Evolutionary conservation across 2,888 invertebrate genomes (phyloP), one percentile per base, ranked within the genome.

Genomic region (Protonemura montana): DNA sequence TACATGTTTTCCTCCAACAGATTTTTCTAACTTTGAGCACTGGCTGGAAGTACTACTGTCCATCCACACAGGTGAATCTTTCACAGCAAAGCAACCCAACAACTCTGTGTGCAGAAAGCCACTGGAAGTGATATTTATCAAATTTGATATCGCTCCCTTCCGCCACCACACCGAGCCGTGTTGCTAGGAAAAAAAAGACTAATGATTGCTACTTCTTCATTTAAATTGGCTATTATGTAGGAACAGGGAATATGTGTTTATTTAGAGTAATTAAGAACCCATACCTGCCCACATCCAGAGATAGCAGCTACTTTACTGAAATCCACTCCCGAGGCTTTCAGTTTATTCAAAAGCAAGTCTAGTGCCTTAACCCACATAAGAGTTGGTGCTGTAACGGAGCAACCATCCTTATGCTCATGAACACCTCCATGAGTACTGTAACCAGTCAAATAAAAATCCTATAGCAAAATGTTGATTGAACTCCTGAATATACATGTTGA

Each of bases 111-210:
- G 96, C 10, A 98, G 91, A 91, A 97, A 96, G 89, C 95, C 94
- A 10, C 94, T 94, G 0, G 97, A 92, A 85, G 96, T 93, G 30
- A 98, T 92, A 82, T 92, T 93, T 86, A 92, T 90, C 26, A 99
- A 92, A 0, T 93, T 93, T 21, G 93, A 89, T 86, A 94, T 93
- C 0, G 97, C 95, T 21, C 96, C 96, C 88, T 93, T 94, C 82
- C 95, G 94, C 99, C 99, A 99, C 92, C 97, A 99, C 0, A 99
- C 96, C 80, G 98, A 98, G 0, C 99, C 99, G 91, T 99, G 99
- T 96, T 99, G 99, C 97, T 99, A 91, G 80, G 85, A 76, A 76
- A 88, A 85, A 82, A 80, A 81, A n/a, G n/a, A n/a, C n/a, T n/a
- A n/a, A n/a, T n/a, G n/a, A n/a, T n/a, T n/a, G 35, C 35, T 35